Evolutionary conservation across 2,113 vertebrate genomes (phyloP), one percentile per base, ranked within the genome.

Genomic region (Scartelaos histophorus): DNA sequence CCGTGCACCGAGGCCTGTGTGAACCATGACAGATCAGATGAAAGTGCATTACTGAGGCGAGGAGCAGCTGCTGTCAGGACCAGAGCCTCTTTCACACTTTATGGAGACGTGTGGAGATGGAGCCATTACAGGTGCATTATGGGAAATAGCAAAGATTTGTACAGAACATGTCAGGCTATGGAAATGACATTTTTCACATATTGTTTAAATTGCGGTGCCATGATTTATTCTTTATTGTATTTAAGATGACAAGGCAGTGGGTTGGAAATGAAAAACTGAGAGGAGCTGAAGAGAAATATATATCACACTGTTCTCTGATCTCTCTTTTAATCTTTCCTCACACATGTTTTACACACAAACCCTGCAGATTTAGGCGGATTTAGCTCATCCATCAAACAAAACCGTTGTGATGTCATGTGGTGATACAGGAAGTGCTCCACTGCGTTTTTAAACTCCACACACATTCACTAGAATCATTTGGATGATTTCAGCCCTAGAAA

Each of bases 21-120:
- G 51, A 53, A 53, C 45, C 3, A 16, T 61, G 81, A 84, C 72
- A 69, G 58, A 76, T 77, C 46, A 71, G 62, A 62, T 61, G 70
- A 71, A 47, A 57, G 56, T 25, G 71, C 60, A 67, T 79, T 60
- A 73, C 70, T 67, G 46, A 67, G 57, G 58, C 19, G 49, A 56
- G 47, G 29, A 54, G 34, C 71, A 78, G 71, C 68, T 81, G 70
- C 66, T 34, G 29, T 4, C 19, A 25, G 21, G 60, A 71, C 69
- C 43, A 66, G 51, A 34, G 25, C 49, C 11, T 56, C 46, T 79
- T 75, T 65, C 17, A 56, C 25, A 13, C 2, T 70, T 68, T 53
- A 71, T 43, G 16, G n/a, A 57, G 54, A 57, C 54, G 3, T 5
- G 56, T 25, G 56, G 7, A 25, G 3, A 60, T n/a, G 72, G 17